Evolutionary conservation across 2,888 invertebrate species (phyloP), one percentile per base, ranked within the genome.

Genomic region (Lithophane semibrunnea): DNA sequence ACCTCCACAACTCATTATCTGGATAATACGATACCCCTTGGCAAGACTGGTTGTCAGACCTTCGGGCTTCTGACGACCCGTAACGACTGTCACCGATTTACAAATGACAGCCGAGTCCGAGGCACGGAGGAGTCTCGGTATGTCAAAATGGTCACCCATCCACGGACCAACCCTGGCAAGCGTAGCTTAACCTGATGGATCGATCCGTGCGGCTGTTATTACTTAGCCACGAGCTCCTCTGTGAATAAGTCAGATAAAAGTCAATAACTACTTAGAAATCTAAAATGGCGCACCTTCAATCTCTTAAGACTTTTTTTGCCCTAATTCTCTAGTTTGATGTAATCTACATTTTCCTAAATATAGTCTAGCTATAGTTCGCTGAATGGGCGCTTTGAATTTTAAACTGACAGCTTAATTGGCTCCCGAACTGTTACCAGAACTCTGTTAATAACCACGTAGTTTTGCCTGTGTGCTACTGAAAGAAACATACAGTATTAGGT

Each of bases 321-420:
- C 42, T 21, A 21, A 58, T 64, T 44, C 42, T 63, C 29, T 52
- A 18, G 29, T 44, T 67, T 77, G 29, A 68, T 16, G 18, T 52
- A 58, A 52, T 58, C 44, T 64, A 60, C 24, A 58, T 37, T 37
- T 54, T 37, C 16, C 63, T 52, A 66, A 76, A 61, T 61, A 58
- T 52, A 52, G 44, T 1, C 37, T 64, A 47, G 63, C 44, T 82
- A n/a, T 60, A 42, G 65, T 56, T 79, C 16, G 29, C 54, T 44
- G 47, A 70, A 78, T 65, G 54, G 44, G 44, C 29, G 70, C 42
- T 84, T 69, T 69, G 64, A 64, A 69, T 80, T 80, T 63, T 58
- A 54, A 84, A 29, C 66, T 80, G 72, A 63, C 66, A 67, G 80
- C 49, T 71, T 84, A 84, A 84, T 80, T 84, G 66, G 58, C 72